Evolutionary conservation across 1,140 invertebrate genomes (phyloP).

Genomic region (Polypedilum vanderplanki): DNA sequence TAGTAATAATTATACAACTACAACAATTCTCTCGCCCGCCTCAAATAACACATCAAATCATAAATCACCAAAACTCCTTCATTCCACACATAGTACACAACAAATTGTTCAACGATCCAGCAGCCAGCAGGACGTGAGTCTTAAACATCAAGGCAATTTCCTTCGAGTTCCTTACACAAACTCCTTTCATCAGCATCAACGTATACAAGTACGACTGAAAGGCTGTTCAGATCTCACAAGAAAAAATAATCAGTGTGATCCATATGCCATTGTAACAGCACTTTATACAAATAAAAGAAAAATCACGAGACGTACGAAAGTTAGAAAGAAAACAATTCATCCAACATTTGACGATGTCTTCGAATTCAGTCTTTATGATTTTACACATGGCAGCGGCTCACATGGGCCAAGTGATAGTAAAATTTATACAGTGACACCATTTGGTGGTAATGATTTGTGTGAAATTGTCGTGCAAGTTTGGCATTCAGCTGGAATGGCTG

Average conservation of each 20-base stretch:
- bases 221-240: slow-evolving; percentile 83
- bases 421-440: slow-evolving; percentile 48
- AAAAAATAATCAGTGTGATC: slow-evolving; percentile 85
- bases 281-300: slow-evolving; percentile 71
- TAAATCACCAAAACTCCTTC: slow-evolving; percentile 28
- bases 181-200: slow-evolving; percentile 28
- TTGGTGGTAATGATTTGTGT: slow-evolving; percentile 54
- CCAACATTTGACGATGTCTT: slow-evolving; percentile 85
- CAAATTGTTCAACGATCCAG: neutral
- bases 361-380: slow-evolving; percentile 63
- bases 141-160: slow-evolving; percentile 20
- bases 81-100: slow-evolving; percentile 8
- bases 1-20: slow-evolving; percentile 21
- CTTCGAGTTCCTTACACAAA: slow-evolving; percentile 25
- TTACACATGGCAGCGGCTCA: slow-evolving; percentile 19
- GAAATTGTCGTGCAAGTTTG: slow-evolving; percentile 74
- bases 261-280: slow-evolving; percentile 74
- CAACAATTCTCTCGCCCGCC: slow-evolving; percentile 2
- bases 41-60: neutral
- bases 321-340: slow-evolving; percentile 80
- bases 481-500: slow-evolving; percentile 74
- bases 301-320: slow-evolving; percentile 75
- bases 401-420: slow-evolving; percentile 49
- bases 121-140: neutral
- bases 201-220: slow-evolving; percentile 55